Base-by-base conservation (phyloP, 2,797 vertebrate genomes). In the Characodon lateralis region DNA sequence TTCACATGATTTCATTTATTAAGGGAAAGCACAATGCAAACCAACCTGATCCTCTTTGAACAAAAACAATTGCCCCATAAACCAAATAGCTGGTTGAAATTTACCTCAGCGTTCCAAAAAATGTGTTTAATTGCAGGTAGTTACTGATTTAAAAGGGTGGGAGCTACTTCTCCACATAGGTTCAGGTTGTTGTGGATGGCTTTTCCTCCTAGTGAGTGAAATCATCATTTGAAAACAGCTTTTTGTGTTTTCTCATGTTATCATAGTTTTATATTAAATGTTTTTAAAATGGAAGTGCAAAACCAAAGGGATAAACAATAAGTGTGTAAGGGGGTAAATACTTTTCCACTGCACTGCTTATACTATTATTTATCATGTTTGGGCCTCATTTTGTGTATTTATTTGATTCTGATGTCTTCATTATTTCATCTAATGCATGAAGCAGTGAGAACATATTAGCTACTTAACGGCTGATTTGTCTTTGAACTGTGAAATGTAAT, bases 381-480 rank as follows among this genome's bases (percentile, higher is more conserved):
- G 10, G 8, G 20, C 35, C 35, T 22, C 4, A 24, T 41, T 66
- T 10, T 41, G 9, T 39, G 63, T 66, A 8, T 66, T 41, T 39
- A 35, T 65, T 65, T 7, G 20, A 35, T 35, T 51, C 16, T 51
- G 6, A 50, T 50, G 7, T n/a, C 9, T 24, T 9, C 7, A n/a
- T 35, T 56, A n/a, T 56, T 68, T n/a, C n/a, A 43, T 5, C 3
- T 68, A 10, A 2, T n/a, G 2, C 6, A 2, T 13, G 39, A 31
- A 68, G 43, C 63, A 79, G 24, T 35, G 14, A 48, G 28, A 80
- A 74, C 24, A 43, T 18, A 69, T 76, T 1, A 56, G 14, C 16
- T 28, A 5, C 20, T 28, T 35, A 16, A 18, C 22, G 18, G 2
- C 2, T 14, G 31, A 56, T 74, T 48, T 61, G 50, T 73, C 43